Conservation (phyloP, 53 echinoderm and acorn worm species). For the Stichopus horrens region DNA sequence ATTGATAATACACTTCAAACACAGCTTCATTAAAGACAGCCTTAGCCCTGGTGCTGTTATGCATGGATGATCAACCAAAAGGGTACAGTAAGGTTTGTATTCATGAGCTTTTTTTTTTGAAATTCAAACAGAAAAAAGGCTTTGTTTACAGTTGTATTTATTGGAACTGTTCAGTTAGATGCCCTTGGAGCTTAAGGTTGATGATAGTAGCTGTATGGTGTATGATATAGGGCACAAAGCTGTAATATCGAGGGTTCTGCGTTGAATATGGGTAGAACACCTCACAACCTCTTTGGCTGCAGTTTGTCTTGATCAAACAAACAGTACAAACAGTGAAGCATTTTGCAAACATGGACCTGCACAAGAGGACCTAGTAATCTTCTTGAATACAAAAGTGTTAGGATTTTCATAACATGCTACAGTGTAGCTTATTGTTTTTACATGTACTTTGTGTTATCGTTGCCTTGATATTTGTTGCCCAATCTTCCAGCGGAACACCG, state of each 20-base stretch:
- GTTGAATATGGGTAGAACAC: too few relatives aligned
- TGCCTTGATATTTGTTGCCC: too few relatives aligned
- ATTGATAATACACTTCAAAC: neutral
- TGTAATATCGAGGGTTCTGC: too few relatives aligned
- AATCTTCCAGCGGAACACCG: too few relatives aligned
- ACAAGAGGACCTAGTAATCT: neutral
- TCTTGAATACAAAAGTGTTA: too few relatives aligned
- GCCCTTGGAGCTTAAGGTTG: neutral
- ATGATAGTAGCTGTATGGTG: too few relatives aligned
- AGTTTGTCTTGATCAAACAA: neutral
- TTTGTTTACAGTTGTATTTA: neutral
- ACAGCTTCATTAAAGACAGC: neutral
- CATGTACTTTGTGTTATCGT: too few relatives aligned
- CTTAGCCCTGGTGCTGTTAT: neutral
- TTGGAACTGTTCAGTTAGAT: neutral
- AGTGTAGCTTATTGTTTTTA: too few relatives aligned
- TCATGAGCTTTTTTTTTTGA: neutral
- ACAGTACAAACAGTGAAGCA: neutral
- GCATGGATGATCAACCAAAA: neutral
- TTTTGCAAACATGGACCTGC: neutral
- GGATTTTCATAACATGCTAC: too few relatives aligned
- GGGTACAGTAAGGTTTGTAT: neutral
- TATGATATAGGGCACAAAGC: too few relatives aligned
- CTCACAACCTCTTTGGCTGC: too few relatives aligned
- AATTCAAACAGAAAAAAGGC: neutral